Percentiles rank a stretch among this genome's conserved stretches.
Evolutionary conservation across 1,140 invertebrate genomes (phyloP).

Genomic region (Copidosoma floridanum): DNA sequence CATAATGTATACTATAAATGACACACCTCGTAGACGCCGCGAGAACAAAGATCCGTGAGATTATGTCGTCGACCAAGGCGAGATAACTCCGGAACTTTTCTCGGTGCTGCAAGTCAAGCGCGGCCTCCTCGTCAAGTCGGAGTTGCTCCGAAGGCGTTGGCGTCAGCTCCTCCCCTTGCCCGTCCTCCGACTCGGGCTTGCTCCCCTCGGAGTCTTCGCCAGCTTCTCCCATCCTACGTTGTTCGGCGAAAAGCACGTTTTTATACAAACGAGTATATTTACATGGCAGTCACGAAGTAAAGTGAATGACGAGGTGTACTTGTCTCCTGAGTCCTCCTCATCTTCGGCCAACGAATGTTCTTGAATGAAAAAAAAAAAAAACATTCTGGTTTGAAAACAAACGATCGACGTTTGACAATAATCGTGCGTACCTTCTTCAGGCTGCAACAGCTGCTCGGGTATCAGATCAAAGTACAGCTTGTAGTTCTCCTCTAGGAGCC

Average conservation of each 20-base stretch:
- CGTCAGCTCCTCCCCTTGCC: slow-evolving; percentile 26
- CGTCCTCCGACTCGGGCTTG: slow-evolving; percentile 6
- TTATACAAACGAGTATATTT: too few species aligned
- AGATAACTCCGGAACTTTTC: slow-evolving; percentile 65
- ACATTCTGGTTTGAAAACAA: background rate
- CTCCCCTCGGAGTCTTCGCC: slow-evolving; percentile 19
- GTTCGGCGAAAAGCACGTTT: too few species aligned
- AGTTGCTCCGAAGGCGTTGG: slow-evolving; percentile 29
- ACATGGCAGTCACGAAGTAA: too few species aligned
- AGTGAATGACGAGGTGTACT: too few species aligned
- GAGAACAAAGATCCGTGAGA: slow-evolving; percentile 62
- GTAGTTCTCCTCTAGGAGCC: slow-evolving; percentile 65
- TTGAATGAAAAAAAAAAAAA: background rate
- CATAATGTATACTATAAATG: too few species aligned
- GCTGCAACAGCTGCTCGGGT: slow-evolving; percentile 33
- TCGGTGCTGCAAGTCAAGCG: slow-evolving; percentile 31
- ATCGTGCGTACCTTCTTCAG: slow-evolving; percentile 26
- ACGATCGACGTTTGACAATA: background rate
- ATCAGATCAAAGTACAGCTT: slow-evolving; percentile 60
- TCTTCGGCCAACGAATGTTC: background rate
- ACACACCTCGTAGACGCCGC: slow-evolving; percentile 53
- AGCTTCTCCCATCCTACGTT: too few species aligned
- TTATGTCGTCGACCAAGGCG: slow-evolving; percentile 63
- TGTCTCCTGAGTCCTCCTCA: too few species aligned
- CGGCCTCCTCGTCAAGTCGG: slow-evolving; percentile 28